Evolutionary conservation across 2,113 vertebrate species (phyloP), one percentile per base, ranked within the genome.

Genomic region (Cyprinus carpio): DNA sequence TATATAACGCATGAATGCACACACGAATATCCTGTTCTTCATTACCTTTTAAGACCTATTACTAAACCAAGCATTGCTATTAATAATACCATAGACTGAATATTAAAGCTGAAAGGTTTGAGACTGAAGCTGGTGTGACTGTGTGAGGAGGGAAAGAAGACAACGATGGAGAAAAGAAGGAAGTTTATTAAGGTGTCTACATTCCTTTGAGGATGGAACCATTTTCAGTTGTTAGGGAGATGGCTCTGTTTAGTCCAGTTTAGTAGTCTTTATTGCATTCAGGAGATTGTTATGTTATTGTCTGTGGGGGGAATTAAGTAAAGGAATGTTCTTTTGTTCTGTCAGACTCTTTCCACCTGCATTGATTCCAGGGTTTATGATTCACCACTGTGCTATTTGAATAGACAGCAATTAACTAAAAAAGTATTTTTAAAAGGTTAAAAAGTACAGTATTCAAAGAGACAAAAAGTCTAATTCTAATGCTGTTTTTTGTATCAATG

Each of bases 1-100:
- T 51, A 34, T 23, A 46, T 10, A 84, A n/a, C 11, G 46, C 34
- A 58, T 37, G 49, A 67, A 69, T 40, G 37, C 60, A 51, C 58
- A 34, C 58, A 7, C 11, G 7, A 34, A 72, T 37, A 58, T 79
- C 64, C 62, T 69, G 29, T 51, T 80, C 25, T 27, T 43, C 13
- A n/a, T 60, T 40, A 58, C 69, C 76, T 31, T 69, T 54, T 58
- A 71, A 56, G 31, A 60, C 8, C 10, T 31, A 65, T 56, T 43
- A 43, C 51, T 60, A 79, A 71, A 85, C 51, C 18, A 80, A 72
- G 84, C 5, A 67, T 8, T 18, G 20, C 54, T 86, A 81, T 81
- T 81, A 75, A 81, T 75, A 86, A 69, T 64, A 34, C 29, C 40
- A 60, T 40, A 74, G 46, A 69, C 16, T 81, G 25, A 37, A 81